Base-by-base conservation (phyloP, 1,140 invertebrate genomes). In the Drosophila hydei region DNA sequence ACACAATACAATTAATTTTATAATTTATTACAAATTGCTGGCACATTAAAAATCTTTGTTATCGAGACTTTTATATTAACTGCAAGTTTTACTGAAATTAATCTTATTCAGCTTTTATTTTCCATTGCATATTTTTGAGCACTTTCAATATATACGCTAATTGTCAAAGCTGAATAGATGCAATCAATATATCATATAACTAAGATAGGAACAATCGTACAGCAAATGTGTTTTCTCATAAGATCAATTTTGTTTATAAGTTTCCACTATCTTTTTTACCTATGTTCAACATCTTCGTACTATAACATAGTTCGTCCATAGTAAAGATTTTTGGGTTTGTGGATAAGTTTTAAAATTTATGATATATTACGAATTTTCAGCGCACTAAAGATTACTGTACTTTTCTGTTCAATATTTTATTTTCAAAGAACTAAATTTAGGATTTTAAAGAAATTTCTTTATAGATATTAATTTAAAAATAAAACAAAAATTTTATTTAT, bases 1-100 rank as follows among this genome's bases (percentile, higher is more conserved):
- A 38, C 36, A 11, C 43, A 23, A 21, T 19, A 7, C 21, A 70
- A 64, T 55, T 55, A 54, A 62, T 55, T 63, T 50, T 14, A 23
- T 42, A 47, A 23, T 42, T 70, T 68, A 18, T 51, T 38, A 25
- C 55, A 30, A 59, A 45, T 63, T 48, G 27, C 21, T 45, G 25
- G 21, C 42, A 48, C 27, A 50, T 52, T 33, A 36, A 52, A 52
- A 33, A 36, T 36, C 18, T 55, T 27, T 56, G 18, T 54, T 54
- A 54, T 54, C 14, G 36, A 25, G n/a, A 9, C 19, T 23, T 18
- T 42, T 21, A 38, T 42, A 14, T 11, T 40, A 25, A 42, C 6
- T 23, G 18, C 6, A 54, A 38, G 14, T 14, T 38, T 52, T 4
- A 19, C 2, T 16, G 16, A 33, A 33, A 33, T 33, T 33, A 9